These are phyloP conservation scores for Polyodon spathula DNA, from an alignment of 2,113 vertebrate genomes.

Conservation along the genomic window DNA sequence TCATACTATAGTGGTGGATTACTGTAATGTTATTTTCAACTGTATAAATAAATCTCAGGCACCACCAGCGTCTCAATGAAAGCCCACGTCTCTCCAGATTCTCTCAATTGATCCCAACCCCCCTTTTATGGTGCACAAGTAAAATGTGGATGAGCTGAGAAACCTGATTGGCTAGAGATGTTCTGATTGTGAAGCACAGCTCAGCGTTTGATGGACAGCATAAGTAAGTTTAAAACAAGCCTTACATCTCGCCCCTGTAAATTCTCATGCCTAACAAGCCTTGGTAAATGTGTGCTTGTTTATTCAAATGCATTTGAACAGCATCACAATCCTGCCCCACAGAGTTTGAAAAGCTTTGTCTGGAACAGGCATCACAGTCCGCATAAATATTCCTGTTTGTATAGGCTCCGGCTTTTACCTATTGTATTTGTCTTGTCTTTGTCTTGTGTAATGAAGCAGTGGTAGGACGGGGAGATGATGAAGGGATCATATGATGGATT, in stretches of 20 bases:
- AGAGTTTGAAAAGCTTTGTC: neutral
- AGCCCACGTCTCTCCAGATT: too few species aligned
- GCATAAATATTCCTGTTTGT: neutral
- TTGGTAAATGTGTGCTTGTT: slow-evolving; percentile 2
- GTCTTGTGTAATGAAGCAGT: neutral
- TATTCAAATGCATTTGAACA: neutral
- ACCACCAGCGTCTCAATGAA: too few species aligned
- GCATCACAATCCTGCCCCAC: neutral
- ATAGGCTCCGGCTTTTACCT: neutral
- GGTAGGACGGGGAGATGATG: neutral
- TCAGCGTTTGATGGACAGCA: neutral
- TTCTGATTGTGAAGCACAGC: too few species aligned
- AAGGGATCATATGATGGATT: slow-evolving; percentile 6
- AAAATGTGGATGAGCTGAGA: too few species aligned
- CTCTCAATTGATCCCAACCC: too few species aligned
- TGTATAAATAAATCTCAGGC: too few species aligned
- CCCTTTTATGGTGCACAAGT: too few species aligned
- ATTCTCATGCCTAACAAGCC: neutral
- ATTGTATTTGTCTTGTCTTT: neutral
- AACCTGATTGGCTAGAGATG: too few species aligned
- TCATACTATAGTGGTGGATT: too few species aligned
- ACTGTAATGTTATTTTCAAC: too few species aligned
- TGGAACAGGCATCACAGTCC: neutral
- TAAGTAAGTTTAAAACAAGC: neutral
- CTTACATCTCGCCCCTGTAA: neutral